Evolutionary conservation across 2,888 invertebrate species (phyloP).

Genomic region (Tineola bisselliella): DNA sequence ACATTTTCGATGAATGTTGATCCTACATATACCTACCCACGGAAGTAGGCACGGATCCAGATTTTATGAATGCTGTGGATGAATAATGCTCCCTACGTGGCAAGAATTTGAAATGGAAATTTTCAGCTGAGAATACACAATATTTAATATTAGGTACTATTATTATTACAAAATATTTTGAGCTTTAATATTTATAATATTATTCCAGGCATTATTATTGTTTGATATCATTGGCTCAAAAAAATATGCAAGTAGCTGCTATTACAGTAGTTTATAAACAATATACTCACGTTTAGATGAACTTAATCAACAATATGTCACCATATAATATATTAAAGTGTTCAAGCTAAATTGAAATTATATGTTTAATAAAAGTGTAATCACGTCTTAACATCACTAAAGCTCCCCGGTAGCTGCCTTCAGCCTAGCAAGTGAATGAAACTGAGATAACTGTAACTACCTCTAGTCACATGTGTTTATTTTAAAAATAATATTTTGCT

Average conservation of each 20-base stretch:
- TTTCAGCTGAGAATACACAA: background rate
- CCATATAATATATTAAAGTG: too few species aligned
- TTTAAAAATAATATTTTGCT: background rate
- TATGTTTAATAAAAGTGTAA: background rate
- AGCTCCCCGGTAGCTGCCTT: background rate
- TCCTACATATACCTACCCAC: background rate
- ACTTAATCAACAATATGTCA: too few species aligned
- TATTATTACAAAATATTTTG: too few species aligned
- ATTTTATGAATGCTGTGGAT: background rate
- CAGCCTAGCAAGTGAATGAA: background rate
- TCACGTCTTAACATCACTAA: background rate
- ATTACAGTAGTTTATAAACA: too few species aligned
- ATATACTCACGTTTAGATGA: too few species aligned
- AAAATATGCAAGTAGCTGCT: too few species aligned
- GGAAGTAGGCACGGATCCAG: background rate
- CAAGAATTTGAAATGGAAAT: background rate
- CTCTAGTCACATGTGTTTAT: background rate
- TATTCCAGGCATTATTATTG: too few species aligned
- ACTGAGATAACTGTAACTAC: background rate
- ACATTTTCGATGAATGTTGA: background rate
- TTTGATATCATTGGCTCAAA: too few species aligned
- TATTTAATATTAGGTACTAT: background rate
- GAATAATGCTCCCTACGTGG: background rate
- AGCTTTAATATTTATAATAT: too few species aligned
- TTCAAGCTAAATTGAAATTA: too few species aligned